Base-by-base conservation (phyloP, 2,888 invertebrate genomes). In the Scaeva pyrastri region DNA sequence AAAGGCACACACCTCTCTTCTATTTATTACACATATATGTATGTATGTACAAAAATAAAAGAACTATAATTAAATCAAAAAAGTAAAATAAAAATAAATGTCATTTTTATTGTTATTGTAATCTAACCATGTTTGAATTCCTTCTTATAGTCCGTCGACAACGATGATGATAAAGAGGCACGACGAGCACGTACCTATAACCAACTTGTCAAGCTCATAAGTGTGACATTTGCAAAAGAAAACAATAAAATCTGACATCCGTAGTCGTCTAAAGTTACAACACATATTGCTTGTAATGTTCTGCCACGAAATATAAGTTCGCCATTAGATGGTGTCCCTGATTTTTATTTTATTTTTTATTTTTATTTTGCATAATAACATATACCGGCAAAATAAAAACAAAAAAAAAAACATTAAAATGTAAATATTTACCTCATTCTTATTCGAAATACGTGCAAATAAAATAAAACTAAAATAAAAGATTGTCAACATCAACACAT, bases 361-460 rank as follows among this genome's bases (percentile, higher is more conserved):
- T 7, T 56, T 41, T n/a, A n/a, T n/a, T 70, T 76, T 76, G 73
- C 74, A 64, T n/a, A n/a, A n/a, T n/a, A n/a, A n/a, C n/a, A n/a
- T 58, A 39, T 50, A 64, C 58, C 82, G 77, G 72, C 66, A 64
- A 60, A 80, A 79, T 36, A 2, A 60, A 60, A 39, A 19, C 14
- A 39, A 58, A 56, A 11, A 23, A 23, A 64, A 48, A 48, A 39
- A 52, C 48, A 60, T 31, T 36, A 41, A 48, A 70, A 56, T 75
- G 75, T 84, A 84, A 84, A 79, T 84, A 75, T 84, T 84, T 84
- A 71, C 79, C 21, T 79, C 56, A 64, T 83, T 83, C 50, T 56
- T 50, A 75, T 74, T 76, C 66, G 21, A 71, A 72, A 43, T 70
- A 68, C 16, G 60, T 43, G 26, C 68, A 43, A 39, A 50, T 23